Base-by-base conservation (phyloP, 2,113 vertebrate genomes). In the Cavia porcellus region DNA sequence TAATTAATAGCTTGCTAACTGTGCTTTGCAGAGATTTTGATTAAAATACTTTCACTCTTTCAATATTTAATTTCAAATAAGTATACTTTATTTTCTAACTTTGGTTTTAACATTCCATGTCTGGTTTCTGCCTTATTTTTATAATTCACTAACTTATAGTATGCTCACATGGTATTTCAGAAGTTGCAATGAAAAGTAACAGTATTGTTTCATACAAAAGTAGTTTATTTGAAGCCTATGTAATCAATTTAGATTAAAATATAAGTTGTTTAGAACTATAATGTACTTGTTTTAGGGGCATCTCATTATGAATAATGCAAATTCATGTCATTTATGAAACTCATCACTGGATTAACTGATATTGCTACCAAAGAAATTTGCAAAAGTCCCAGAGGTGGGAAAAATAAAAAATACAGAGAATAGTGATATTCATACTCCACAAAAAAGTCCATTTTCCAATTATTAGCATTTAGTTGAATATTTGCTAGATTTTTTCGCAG, bases 61-160 rank as follows among this genome's bases (percentile, higher is more conserved):
- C 22, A 75, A 2, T 94, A 92, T 30, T 97, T 91, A 52, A 95
- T 35, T 94, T 97, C 32, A 5, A 85, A 62, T 89, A 92, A 89
- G 35, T 96, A 88, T 88, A 55, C 70, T 80, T 94, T 95, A 68
- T 95, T 95, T 94, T 95, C 87, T 93, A 95, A 94, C 86, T 89
- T 89, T 68, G 17, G 52, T 94, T 93, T 96, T 87, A 77, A 77
- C 42, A 38, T 90, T 86, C 68, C 92, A 82, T 94, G 89, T 93
- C 55, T 28, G 62, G 86, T 96, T 94, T 96, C 80, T 93, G 70
- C 70, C n/a, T 96, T 96, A 80, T 83, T 89, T 90, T 79, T 91
- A 81, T 86, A 86, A 91, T 81, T 96, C 95, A 89, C 94, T 97
- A 30, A 97, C 64, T 88, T 87, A 97, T 96, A 97, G 96, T 96